Percentiles rank a stretch among this genome's conserved stretches.
phyloP scores from a whole-genome alignment of 2,888 invertebrate genomes.

The Phlogophora meticulosa region DNA sequence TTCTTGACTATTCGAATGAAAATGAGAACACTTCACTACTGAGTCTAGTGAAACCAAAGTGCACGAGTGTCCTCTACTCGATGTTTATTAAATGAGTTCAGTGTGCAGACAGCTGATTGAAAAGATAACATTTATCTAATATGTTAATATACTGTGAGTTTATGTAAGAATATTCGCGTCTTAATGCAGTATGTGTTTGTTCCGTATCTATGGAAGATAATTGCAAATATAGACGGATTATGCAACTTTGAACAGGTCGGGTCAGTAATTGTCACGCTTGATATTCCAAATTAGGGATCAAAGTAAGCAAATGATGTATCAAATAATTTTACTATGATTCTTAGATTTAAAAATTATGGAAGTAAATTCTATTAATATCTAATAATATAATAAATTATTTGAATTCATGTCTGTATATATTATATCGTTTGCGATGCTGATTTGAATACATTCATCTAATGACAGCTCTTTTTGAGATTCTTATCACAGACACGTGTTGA shows the following conservation, averaged over 20 bases:
- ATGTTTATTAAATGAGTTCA: slow-evolving; percentile 48
- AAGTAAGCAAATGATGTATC: too few relatives aligned
- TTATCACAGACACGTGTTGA: background rate
- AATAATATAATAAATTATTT: too few relatives aligned
- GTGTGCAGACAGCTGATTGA: slow-evolving; percentile 39
- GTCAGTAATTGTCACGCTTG: background rate
- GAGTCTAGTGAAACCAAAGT: background rate
- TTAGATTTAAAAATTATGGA: too few relatives aligned
- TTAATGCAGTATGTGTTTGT: background rate
- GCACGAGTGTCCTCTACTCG: background rate
- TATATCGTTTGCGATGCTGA: background rate
- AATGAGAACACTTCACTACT: too few relatives aligned
- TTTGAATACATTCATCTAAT: background rate
- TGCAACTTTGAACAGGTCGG: background rate
- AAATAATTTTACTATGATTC: too few relatives aligned
- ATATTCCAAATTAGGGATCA: background rate
- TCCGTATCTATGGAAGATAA: background rate
- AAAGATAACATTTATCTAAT: slow-evolving; percentile 43
- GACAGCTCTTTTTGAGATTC: background rate
- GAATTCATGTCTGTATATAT: too few relatives aligned
- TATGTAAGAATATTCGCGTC: too few relatives aligned
- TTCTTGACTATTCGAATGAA: background rate
- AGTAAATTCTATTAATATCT: too few relatives aligned
- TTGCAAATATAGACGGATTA: background rate
- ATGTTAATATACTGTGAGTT: slow-evolving; percentile 31